Base-by-base conservation (phyloP, 2,888 invertebrate species). In the Agelastica alni region DNA sequence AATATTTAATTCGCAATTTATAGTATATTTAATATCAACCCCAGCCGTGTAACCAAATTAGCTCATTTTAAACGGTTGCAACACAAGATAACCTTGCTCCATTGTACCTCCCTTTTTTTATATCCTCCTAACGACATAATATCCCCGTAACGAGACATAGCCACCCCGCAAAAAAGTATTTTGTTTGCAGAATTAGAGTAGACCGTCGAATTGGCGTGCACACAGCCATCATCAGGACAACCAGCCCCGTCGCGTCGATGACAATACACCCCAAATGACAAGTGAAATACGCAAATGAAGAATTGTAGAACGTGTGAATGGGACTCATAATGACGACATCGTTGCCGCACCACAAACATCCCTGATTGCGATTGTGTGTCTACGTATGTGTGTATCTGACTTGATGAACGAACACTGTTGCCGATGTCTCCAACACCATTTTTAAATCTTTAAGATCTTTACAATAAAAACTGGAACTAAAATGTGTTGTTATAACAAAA, bases 261-360 rank as follows among this genome's bases (percentile, higher is more conserved):
- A 79, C 79, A 79, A 79, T 79, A 76, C 77, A 68, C 28, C 69
- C 75, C 78, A 79, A 79, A 78, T 78, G 78, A 77, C 78, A 78
- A 77, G 78, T 78, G 78, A 78, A 78, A 78, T 79, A 79, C 77
- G 78, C 78, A 78, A 78, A 79, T 78, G 78, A 78, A 78, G 78
- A 79, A 79, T 78, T 79, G 79, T 79, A 73, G 74, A 71, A 70
- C 68, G 73, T 70, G 73, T 77, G 77, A 77, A 77, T 77, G 76
- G 76, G 67, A 68, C 67, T 70, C 73, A 71, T 76, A 75, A 75
- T 75, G 76, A 76, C 74, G 70, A 63, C 66, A 67, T 70, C 70
- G 70, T 71, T 72, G 60, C 60, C 59, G 49, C 62, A 31, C 49
- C 49, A 32, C 41, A 31, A 20, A 14, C 43, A 31, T 17, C 18